A percentile compares a stretch with the other conserved stretches of the same genome.
Evolutionary conservation across 2,113 vertebrate species (phyloP).

Genomic region (Bujurquina vittata): DNA sequence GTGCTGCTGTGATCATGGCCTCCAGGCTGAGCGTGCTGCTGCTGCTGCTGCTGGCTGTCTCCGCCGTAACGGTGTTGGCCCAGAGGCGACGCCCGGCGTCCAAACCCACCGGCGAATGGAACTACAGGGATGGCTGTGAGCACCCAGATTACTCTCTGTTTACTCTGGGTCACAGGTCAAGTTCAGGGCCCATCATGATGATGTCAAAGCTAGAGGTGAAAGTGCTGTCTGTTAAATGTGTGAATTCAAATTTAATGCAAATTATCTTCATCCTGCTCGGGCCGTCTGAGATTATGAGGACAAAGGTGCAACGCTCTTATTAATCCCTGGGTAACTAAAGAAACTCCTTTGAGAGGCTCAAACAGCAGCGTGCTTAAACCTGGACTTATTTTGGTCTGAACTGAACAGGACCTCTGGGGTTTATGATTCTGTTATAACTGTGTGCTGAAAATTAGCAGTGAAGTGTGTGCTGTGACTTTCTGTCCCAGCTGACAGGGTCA

Average conservation of each 20-base stretch:
- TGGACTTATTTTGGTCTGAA: neutral
- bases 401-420: neutral
- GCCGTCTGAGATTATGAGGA: neutral
- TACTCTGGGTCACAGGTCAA: conserved; percentile 43
- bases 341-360: neutral
- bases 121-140: conserved; percentile 83
- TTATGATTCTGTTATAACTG: neutral
- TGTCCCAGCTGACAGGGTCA: conserved; percentile 79
- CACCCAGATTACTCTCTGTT: conserved; percentile 49
- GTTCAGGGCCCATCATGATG: conserved; percentile 23
- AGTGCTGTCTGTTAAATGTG: neutral
- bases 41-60: conserved; percentile 68
- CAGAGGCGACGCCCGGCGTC: conserved; percentile 62
- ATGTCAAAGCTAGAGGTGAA: conserved; percentile 45
- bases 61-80: conserved; percentile 55
- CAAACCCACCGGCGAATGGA: conserved; percentile 71
- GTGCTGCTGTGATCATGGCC: conserved; percentile 63
- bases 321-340: neutral
- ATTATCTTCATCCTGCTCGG: neutral
- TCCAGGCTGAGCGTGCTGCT: conserved; percentile 69
- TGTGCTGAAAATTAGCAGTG: neutral
- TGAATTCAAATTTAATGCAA: neutral
- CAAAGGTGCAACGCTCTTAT: neutral
- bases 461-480: neutral
- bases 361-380: neutral